These are phyloP conservation scores for Pyrochroa serraticornis DNA, from an alignment of 2,888 invertebrate species.

Conservation along the genomic window DNA sequence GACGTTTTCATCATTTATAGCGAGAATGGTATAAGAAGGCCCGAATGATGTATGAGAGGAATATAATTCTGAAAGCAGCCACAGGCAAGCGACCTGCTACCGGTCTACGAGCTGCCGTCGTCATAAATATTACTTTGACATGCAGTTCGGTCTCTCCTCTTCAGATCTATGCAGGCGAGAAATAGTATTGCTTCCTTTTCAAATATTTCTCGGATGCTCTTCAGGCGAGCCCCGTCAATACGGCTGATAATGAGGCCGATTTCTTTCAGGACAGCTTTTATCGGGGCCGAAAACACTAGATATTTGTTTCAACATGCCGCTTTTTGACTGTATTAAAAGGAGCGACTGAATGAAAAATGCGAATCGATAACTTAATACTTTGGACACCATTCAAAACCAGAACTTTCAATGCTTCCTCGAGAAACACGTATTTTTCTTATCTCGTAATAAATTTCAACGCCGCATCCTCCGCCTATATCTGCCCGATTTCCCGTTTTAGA, in stretches of 20 bases:
- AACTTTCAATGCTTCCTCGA: slow-evolving; percentile 7
- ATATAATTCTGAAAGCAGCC: slow-evolving; percentile 31
- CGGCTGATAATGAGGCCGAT: too few relatives aligned
- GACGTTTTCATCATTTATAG: slow-evolving; percentile 29
- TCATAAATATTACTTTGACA: slow-evolving; percentile 38
- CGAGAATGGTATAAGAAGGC: slow-evolving; percentile 26
- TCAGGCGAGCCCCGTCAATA: too few relatives aligned
- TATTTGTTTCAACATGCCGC: background rate
- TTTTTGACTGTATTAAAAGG: too few relatives aligned
- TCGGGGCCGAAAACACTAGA: background rate
- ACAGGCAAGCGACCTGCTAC: slow-evolving; percentile 27
- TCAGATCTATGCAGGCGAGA: slow-evolving; percentile 34
- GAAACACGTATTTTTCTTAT: slow-evolving; percentile 25
- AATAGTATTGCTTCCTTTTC: slow-evolving; percentile 34
- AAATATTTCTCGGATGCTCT: background rate
- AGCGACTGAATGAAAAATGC: slow-evolving; percentile 7
- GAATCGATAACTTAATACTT: slow-evolving; percentile 21
- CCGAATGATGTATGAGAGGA: slow-evolving; percentile 34
- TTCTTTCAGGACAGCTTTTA: background rate
- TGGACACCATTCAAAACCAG: slow-evolving; percentile 13
- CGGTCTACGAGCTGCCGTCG: slow-evolving; percentile 18
- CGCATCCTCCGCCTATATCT: slow-evolving; percentile 8
- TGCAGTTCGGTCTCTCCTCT: slow-evolving; percentile 31
- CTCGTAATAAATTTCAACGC: slow-evolving; percentile 19
- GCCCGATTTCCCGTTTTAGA: slow-evolving; percentile 7